phyloP scores from a whole-genome alignment of 1,140 invertebrate species.

The Drosophila sucinea region DNA sequence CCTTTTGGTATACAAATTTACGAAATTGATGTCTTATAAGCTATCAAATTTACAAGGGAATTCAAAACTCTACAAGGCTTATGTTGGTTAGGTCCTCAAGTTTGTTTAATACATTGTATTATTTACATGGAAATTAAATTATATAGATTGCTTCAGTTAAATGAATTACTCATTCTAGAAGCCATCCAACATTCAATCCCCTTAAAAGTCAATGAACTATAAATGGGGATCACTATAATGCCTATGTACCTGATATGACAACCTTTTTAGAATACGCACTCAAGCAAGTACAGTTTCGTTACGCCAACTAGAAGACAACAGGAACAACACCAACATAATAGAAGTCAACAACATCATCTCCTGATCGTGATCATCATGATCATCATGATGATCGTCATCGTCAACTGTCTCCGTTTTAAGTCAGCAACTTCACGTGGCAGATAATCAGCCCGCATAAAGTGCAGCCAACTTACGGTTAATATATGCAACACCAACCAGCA shows the following conservation, averaged over 20 bases:
- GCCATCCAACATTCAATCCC: no score
- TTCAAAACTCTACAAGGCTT: no score
- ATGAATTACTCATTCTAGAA: no score
- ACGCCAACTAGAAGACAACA: conserved; percentile 30
- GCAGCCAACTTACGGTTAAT: conserved; percentile 79
- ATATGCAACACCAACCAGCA: conserved; percentile 66
- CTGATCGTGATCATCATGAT: neutral
- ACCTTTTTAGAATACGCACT: conserved; percentile 51
- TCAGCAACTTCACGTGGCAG: conserved; percentile 27
- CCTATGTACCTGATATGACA: conserved; percentile 13
- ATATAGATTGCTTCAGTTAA: no score
- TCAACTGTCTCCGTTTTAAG: conserved; percentile 37
- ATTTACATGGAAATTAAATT: no score
- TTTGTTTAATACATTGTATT: no score
- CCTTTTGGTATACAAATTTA: no score
- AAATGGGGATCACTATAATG: no score
- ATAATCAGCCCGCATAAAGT: conserved; percentile 80
- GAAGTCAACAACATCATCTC: conserved; percentile 70
- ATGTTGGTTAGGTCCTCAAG: no score
- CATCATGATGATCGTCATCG: conserved; percentile 59
- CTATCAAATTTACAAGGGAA: no score
- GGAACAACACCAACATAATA: conserved; percentile 12
- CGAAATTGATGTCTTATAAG: no score
- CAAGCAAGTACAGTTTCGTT: conserved; percentile 65
- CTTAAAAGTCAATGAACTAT: neutral